These are phyloP conservation scores for Saguinus imperator DNA, from an alignment of 2,113 vertebrate species.

Conservation along the genomic window DNA sequence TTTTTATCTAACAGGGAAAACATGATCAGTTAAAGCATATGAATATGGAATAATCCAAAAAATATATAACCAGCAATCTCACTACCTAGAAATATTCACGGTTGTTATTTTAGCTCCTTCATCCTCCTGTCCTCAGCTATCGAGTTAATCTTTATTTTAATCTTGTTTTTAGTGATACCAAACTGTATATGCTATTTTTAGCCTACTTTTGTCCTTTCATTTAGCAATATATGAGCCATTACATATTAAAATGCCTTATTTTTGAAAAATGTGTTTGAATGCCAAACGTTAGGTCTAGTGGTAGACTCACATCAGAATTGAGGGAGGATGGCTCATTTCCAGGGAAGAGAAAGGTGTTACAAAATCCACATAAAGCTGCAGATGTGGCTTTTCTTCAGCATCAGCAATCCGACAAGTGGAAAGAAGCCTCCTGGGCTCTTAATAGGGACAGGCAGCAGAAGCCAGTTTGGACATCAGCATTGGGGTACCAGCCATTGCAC, in stretches of 20 bases:
- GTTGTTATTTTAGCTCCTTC: background rate
- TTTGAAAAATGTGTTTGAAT: constrained; percentile 23
- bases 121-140: background rate
- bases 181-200: background rate
- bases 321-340: background rate
- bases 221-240: background rate
- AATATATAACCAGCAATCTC: background rate
- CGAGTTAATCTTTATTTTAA: background rate
- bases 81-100: background rate
- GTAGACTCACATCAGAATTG: background rate
- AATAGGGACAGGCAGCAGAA: background rate
- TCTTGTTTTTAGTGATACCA: background rate
- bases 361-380: background rate
- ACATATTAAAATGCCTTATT: background rate
- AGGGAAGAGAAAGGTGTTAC: background rate
- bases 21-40: background rate
- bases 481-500: background rate
- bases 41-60: background rate
- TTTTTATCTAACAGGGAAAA: constrained; percentile 35
- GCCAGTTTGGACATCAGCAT: background rate
- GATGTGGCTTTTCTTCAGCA: background rate
- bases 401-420: background rate
- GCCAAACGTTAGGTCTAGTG: background rate
- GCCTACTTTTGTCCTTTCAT: background rate
- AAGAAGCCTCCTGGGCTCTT: background rate